These are phyloP conservation scores for Calidris pugnax DNA, from an alignment of 2,113 vertebrate species.

Conservation along the genomic window DNA sequence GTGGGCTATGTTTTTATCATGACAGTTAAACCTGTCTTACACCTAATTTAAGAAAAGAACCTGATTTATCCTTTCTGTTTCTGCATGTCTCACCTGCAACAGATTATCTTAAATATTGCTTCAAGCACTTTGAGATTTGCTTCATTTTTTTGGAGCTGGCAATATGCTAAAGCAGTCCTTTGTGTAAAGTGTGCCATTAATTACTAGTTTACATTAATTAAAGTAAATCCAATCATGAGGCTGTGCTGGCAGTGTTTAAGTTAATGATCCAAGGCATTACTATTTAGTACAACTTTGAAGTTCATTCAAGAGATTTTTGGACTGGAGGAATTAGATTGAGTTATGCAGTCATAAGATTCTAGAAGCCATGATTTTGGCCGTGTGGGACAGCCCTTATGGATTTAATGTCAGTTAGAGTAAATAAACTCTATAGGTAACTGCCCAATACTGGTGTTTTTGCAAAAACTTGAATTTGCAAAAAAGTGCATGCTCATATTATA, in stretches of 20 bases:
- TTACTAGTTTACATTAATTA: constrained; percentile 18
- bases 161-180: background rate
- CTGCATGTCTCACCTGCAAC: background rate
- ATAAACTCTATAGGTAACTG: background rate
- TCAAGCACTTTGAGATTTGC: background rate
- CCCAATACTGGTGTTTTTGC: background rate
- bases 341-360: background rate
- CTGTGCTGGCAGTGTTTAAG: background rate
- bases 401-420: background rate
- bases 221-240: constrained; percentile 9
- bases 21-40: background rate
- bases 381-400: background rate
- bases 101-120: background rate
- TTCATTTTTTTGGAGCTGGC: background rate
- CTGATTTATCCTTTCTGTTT: background rate
- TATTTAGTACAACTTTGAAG: background rate
- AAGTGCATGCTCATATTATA: background rate
- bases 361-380: background rate
- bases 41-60: background rate
- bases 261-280: background rate
- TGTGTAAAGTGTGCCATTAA: background rate
- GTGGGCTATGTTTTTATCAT: fast-evolving
- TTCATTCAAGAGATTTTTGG: background rate
- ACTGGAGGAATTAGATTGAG: background rate
- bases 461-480: background rate